These are phyloP conservation scores for Craseonycteris thonglongyai DNA, from an alignment of 2,113 vertebrate genomes.

Conservation along the genomic window DNA sequence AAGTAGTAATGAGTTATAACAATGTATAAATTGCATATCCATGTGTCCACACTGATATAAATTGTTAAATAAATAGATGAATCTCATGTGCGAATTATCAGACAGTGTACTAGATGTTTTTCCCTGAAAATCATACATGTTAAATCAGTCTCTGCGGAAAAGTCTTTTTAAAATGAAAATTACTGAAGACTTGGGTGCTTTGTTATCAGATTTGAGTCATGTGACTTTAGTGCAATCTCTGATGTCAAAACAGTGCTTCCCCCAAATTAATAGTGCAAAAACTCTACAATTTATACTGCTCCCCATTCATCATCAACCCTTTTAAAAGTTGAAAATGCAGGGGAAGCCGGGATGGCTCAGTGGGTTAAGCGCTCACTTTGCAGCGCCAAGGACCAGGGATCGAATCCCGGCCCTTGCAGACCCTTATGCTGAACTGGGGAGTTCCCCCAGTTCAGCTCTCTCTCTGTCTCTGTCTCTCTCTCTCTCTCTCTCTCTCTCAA, in stretches of 20 bases:
- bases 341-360: no score
- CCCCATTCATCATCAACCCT: neutral
- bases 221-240: neutral
- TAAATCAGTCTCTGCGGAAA: neutral
- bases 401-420: no score
- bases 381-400: no score
- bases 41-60: neutral
- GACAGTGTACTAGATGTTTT: neutral
- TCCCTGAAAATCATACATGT: neutral
- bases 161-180: neutral
- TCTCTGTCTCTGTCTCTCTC: no score
- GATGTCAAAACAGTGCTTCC: accelerated
- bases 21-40: neutral
- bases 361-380: no score
- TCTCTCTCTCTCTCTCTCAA: no score
- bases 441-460: no score
- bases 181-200: neutral
- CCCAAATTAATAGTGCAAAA: neutral
- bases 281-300: neutral
- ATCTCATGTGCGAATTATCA: neutral
- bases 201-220: neutral
- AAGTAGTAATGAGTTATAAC: neutral
- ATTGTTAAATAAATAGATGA: neutral
- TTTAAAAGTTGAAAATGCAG: neutral
- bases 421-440: no score